Evolutionary conservation across 2,113 vertebrate species (phyloP), one percentile per base, ranked within the genome.

Genomic region (Syngnathus typhle): DNA sequence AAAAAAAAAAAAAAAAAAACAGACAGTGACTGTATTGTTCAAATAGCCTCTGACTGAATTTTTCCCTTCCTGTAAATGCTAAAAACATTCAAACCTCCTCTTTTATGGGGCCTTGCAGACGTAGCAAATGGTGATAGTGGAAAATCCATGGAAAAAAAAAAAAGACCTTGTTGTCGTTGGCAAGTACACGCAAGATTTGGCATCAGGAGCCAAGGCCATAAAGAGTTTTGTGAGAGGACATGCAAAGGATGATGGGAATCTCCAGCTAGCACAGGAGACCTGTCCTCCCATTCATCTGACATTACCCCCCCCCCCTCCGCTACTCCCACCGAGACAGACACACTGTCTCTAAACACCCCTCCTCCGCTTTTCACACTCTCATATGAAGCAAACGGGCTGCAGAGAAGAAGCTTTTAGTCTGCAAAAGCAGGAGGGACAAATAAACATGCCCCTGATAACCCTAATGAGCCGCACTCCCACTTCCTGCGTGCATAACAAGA

Each of bases 211-310:
- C 73, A 74, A 77, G 71, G 79, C 80, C 84, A 85, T 84, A 77
- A 89, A 89, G 78, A 78, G 64, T 78, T 75, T 75, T 78, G 73
- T 73, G 69, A 80, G 83, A 71, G 76, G 67, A 61, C 39, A 71
- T 61, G 83, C 83, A 86, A 85, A 80, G 85, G 85, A 87, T 87
- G 80, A 85, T 89, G 89, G 86, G 89, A 88, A 86, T 71, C 73
- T 81, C 51, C 58, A 60, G 68, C 61, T 46, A 61, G 72, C 75
- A 73, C 72, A 77, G 76, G 65, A 78, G 84, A 86, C 88, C 82
- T 82, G 80, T 88, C 85, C 54, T 77, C 69, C 78, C 73, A 86
- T 88, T 90, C 80, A 84, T 86, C 77, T 76, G 68, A 71, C 70
- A 59, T 21, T 59, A 68, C 64, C 72, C 32, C 27, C n/a, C n/a